Conservation (phyloP, 1,140 invertebrate genomes). For the Bombus confusus region DNA sequence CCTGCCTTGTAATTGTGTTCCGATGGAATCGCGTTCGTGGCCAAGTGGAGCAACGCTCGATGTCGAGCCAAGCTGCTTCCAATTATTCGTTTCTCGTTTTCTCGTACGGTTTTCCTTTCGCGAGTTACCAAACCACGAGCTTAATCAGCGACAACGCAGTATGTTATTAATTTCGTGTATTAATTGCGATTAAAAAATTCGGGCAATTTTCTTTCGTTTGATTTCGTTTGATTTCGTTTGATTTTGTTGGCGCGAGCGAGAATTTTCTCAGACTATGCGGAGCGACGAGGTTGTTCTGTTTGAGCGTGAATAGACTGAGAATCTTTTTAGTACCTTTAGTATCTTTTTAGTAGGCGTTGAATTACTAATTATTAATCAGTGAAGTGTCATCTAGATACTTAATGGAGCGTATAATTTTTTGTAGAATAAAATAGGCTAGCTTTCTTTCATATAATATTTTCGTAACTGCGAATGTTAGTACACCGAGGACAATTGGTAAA, state of each 20-base stretch:
- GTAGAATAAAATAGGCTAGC: too few relatives aligned
- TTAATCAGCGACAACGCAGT: not conserved
- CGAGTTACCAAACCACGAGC: not conserved
- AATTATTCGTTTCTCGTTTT: not conserved
- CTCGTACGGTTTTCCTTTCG: not conserved
- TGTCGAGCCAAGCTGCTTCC: not conserved
- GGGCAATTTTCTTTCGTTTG: not conserved
- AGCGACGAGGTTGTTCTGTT: too few relatives aligned
- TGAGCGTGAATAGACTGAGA: too few relatives aligned
- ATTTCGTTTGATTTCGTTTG: accelerated
- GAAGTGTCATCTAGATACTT: too few relatives aligned
- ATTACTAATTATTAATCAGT: too few relatives aligned
- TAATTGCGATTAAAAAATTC: not conserved
- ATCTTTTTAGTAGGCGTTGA: too few relatives aligned
- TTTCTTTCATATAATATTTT: too few relatives aligned
- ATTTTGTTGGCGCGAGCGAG: not conserved
- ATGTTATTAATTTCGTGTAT: not conserved
- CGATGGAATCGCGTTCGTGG: not conserved
- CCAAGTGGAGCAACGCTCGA: not conserved
- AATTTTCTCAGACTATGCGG: too few relatives aligned
- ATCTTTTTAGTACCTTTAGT: too few relatives aligned
- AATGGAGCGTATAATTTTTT: too few relatives aligned
- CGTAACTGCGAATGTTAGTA: too few relatives aligned
- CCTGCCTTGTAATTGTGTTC: constrained; percentile 12
- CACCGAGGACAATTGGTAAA: too few relatives aligned